These are phyloP conservation scores for Egretta garzetta DNA, from an alignment of 2,113 vertebrate genomes.

Conservation along the genomic window DNA sequence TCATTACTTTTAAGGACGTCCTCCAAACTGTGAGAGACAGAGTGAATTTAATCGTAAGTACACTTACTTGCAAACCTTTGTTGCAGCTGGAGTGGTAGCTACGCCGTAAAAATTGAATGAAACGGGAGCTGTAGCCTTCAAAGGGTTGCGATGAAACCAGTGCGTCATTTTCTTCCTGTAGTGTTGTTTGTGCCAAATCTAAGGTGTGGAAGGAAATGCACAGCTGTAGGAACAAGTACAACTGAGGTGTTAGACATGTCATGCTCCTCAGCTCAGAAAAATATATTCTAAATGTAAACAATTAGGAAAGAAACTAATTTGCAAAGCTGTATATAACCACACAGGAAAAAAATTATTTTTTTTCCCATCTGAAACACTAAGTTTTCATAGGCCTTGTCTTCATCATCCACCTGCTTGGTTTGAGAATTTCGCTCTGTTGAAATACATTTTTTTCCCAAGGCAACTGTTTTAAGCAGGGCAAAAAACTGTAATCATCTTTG, in stretches of 20 bases:
- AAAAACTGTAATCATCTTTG: neutral
- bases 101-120: constrained; percentile 94
- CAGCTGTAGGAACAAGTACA: neutral
- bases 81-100: constrained; percentile 84
- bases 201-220: neutral
- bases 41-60: neutral
- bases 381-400: neutral
- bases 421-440: neutral
- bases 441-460: neutral
- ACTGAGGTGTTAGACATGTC: neutral
- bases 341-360: neutral
- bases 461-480: neutral
- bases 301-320: neutral
- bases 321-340: neutral
- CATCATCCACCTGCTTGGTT: neutral
- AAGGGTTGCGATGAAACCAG: constrained; percentile 98
- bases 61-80: constrained; percentile 97
- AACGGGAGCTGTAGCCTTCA: constrained; percentile 94
- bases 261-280: neutral
- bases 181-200: neutral
- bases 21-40: neutral
- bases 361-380: neutral
- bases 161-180: constrained; percentile 86
- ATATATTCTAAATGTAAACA: neutral
- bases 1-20: neutral